Evolutionary conservation across 1,140 invertebrate genomes (phyloP).

Genomic region (Trichomalopsis sarcophagae): DNA sequence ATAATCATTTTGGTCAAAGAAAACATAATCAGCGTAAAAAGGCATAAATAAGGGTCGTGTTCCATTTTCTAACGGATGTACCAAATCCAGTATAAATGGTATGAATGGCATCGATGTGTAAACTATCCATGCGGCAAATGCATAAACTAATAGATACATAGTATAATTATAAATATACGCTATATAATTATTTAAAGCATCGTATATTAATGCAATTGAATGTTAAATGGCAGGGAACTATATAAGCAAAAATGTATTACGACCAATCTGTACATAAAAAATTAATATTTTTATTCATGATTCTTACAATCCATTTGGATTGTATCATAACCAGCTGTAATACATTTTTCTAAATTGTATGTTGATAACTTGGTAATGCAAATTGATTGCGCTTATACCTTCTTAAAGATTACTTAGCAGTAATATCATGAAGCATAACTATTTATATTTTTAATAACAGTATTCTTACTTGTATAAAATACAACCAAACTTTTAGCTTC

Average conservation of each 20-base stretch:
- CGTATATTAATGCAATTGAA: background rate
- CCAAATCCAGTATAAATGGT: background rate
- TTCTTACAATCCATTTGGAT: background rate
- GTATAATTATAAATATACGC: background rate
- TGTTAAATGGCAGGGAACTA: no score
- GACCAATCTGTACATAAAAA: background rate
- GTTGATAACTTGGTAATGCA: no score
- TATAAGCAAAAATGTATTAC: no score
- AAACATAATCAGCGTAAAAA: background rate
- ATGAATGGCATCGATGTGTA: background rate
- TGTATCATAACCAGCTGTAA: no score
- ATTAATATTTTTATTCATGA: background rate
- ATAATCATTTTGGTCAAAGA: constrained; percentile 12
- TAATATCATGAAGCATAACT: background rate
- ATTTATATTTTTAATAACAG: background rate
- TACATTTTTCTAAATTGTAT: no score
- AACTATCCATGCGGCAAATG: background rate
- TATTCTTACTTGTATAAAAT: constrained; percentile 8
- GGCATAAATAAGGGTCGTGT: background rate
- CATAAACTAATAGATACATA: background rate
- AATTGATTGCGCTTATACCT: no score
- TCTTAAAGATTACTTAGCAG: no score
- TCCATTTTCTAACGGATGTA: background rate
- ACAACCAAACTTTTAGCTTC: background rate
- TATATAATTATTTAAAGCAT: background rate